A percentile compares a stretch with the other conserved stretches of the same genome.
Evolutionary conservation across 2,797 vertebrate species (phyloP).

Genomic region (Hipposideros larvatus): DNA sequence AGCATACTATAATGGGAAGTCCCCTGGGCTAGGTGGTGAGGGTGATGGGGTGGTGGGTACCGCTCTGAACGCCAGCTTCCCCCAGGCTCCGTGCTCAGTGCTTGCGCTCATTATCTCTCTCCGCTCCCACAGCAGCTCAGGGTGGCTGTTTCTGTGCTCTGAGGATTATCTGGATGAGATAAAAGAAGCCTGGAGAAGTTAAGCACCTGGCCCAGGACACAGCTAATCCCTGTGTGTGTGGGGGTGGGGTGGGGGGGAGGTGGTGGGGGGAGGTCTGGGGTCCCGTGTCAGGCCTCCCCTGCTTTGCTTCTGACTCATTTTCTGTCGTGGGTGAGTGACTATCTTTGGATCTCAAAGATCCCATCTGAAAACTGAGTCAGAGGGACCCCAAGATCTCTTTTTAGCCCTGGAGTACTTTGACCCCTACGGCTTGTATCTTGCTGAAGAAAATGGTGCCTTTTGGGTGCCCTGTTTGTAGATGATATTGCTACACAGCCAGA

Average conservation of each 20-base stretch:
- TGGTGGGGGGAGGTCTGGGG: neutral
- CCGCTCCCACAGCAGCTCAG: neutral
- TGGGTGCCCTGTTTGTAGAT: neutral
- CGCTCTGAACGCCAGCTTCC: neutral
- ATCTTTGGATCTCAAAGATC: neutral
- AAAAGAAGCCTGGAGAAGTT: neutral
- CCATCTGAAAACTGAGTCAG: neutral
- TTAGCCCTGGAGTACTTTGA: neutral
- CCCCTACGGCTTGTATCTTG: neutral
- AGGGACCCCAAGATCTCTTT: neutral
- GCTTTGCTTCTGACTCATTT: neutral
- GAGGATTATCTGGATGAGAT: neutral
- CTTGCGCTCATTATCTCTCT: rapidly evolving
- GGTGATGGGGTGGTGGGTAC: too few species aligned
- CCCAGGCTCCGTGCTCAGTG: neutral
- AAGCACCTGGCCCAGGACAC: neutral
- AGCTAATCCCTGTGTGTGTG: rapidly evolving
- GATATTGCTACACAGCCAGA: neutral
- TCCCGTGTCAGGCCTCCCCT: neutral
- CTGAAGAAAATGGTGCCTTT: neutral
- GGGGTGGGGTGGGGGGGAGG: too few species aligned
- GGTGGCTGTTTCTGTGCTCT: too few species aligned
- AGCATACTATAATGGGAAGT: neutral
- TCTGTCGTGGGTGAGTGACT: neutral
- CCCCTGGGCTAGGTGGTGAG: rapidly evolving